Percentiles rank a stretch among this genome's conserved stretches.
These are phyloP conservation scores for Acromyrmex charruanus DNA, from an alignment of 1,140 invertebrate genomes.

Conservation along the genomic window DNA sequence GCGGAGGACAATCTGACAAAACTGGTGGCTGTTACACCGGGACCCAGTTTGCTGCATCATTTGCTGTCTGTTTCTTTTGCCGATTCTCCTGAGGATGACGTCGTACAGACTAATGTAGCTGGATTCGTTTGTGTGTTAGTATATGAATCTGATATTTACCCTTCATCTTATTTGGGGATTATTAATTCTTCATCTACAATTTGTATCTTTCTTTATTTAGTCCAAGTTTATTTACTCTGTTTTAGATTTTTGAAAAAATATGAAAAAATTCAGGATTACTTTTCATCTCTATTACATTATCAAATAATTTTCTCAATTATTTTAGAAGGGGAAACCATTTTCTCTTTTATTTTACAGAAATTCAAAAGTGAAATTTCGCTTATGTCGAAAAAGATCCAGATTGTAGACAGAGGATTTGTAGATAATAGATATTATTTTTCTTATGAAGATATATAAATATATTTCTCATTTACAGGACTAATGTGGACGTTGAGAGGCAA, in stretches of 20 bases:
- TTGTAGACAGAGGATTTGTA: no score
- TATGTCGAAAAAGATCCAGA: no score
- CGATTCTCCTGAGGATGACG: slow-evolving; percentile 91
- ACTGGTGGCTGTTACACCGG: slow-evolving; percentile 93
- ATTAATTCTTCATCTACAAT: no score
- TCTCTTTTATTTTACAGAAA: no score
- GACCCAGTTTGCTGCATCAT: slow-evolving; percentile 93
- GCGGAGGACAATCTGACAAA: slow-evolving; percentile 97
- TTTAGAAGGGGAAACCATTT: no score
- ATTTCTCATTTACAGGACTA: slow-evolving; percentile 90
- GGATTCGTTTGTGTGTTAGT: slow-evolving; percentile 98
- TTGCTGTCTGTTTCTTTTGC: slow-evolving; percentile 95
- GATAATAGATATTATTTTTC: slow-evolving; percentile 14
- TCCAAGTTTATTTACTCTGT: no score
- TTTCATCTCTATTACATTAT: no score
- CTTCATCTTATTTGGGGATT: neutral
- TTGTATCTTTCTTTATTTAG: no score
- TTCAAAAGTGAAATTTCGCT: no score
- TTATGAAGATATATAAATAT: slow-evolving; percentile 19
- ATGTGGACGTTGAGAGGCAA: slow-evolving; percentile 95
- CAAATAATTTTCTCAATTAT: no score
- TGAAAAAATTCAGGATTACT: no score
- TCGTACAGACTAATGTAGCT: slow-evolving; percentile 95
- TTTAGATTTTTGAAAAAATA: no score
- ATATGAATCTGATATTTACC: slow-evolving; percentile 56